phyloP scores from a whole-genome alignment of 2,888 invertebrate genomes.

The Acrobasis consociella region DNA sequence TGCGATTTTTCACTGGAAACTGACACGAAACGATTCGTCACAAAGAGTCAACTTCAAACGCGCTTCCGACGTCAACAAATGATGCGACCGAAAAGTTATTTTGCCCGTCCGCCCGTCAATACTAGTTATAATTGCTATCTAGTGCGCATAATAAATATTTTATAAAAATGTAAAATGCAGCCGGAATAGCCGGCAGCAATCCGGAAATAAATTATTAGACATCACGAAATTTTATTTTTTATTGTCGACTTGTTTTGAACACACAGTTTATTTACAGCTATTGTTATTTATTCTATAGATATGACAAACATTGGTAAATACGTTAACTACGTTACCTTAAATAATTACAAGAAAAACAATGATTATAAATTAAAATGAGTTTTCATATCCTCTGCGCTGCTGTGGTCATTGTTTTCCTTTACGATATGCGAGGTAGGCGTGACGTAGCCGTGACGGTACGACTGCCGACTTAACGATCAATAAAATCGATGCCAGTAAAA shows the following conservation, averaged over 20 bases:
- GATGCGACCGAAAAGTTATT: background rate
- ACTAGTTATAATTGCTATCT: background rate
- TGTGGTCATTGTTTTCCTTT: conserved; percentile 53
- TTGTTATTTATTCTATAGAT: too few relatives aligned
- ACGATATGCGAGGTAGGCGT: conserved; percentile 47
- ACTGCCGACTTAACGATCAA: conserved; percentile 58
- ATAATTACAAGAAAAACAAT: background rate
- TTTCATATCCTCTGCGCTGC: too few relatives aligned
- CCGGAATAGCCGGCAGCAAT: too few relatives aligned
- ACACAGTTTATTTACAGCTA: too few relatives aligned
- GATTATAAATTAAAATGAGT: too few relatives aligned
- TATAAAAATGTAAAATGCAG: too few relatives aligned
- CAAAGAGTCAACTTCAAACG: conserved; percentile 20
- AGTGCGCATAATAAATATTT: background rate
- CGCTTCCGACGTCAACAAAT: conserved; percentile 16
- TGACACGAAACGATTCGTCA: conserved; percentile 10
- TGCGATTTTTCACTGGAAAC: background rate
- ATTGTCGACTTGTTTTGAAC: too few relatives aligned
- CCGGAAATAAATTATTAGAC: background rate
- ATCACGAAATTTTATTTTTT: too few relatives aligned
- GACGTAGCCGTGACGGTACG: conserved; percentile 56
- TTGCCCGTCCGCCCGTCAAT: background rate
- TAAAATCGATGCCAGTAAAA: conserved; percentile 59
- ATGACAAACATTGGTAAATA: too few relatives aligned
- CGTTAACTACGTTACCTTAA: too few relatives aligned